Conservation (phyloP, 2,888 invertebrate genomes). For the Cryptocephalus moraei region DNA sequence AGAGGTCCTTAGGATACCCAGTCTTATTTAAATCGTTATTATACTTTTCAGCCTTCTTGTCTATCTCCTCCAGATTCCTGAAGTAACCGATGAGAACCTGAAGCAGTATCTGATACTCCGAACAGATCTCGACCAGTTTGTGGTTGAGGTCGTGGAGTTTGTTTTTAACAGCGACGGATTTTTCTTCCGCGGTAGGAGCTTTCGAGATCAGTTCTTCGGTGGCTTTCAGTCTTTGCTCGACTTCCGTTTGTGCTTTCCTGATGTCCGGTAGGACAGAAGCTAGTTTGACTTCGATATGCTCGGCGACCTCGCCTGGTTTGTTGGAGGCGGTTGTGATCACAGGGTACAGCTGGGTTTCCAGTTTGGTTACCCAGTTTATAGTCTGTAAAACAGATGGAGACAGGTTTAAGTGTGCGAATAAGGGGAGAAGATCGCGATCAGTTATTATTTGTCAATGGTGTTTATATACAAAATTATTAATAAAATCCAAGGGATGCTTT, state of each 20-base stretch:
- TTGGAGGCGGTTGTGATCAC: slow-evolving; percentile 54
- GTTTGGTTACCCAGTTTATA: slow-evolving; percentile 54
- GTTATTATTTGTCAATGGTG: no score
- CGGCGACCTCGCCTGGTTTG: slow-evolving; percentile 46
- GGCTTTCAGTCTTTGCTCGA: slow-evolving; percentile 55
- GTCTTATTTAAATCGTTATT: slow-evolving; percentile 38
- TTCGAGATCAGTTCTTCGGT: slow-evolving; percentile 54
- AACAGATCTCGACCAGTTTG: slow-evolving; percentile 54
- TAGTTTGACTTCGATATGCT: slow-evolving; percentile 48
- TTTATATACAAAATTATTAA: no score
- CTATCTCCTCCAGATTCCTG: slow-evolving; percentile 52
- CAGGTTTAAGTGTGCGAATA: no score
- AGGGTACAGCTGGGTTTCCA: slow-evolving; percentile 66
- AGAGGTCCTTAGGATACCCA: slow-evolving; percentile 37
- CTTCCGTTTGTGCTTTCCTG: slow-evolving; percentile 52
- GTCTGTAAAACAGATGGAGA: no score
- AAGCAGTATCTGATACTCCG: slow-evolving; percentile 60
- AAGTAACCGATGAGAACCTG: slow-evolving; percentile 63
- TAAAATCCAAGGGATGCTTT: no score
- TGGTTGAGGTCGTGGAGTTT: slow-evolving; percentile 57
- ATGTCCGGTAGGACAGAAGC: slow-evolving; percentile 49
- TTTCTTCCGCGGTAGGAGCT: slow-evolving; percentile 42
- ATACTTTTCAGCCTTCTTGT: slow-evolving; percentile 48
- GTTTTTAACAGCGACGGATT: slow-evolving; percentile 51
- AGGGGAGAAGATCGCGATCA: no score